Percentiles rank a stretch among this genome's conserved stretches.
These are phyloP conservation scores for Saguinus imperator DNA, from an alignment of 2,113 vertebrate species.

Conservation along the genomic window DNA sequence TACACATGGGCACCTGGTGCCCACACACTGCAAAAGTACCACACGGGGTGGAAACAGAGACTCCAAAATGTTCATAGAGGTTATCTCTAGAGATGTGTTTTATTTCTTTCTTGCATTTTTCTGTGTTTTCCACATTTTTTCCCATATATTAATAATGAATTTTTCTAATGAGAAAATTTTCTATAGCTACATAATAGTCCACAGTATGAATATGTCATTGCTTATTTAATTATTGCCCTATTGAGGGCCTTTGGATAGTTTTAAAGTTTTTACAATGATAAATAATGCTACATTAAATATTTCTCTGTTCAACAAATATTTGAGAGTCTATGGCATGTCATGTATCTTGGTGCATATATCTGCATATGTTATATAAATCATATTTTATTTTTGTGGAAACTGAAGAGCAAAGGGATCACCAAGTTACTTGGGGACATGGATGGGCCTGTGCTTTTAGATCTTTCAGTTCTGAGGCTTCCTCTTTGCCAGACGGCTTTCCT, in stretches of 20 bases:
- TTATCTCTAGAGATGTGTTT: neutral
- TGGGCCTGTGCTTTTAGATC: neutral
- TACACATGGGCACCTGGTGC: neutral
- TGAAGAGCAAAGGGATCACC: neutral
- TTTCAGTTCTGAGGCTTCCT: neutral
- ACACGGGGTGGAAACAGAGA: neutral
- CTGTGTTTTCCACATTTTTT: neutral
- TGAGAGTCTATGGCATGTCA: neutral
- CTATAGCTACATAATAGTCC: neutral
- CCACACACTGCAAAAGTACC: neutral
- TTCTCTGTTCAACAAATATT: neutral
- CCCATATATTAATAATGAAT: neutral
- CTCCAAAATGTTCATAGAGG: neutral
- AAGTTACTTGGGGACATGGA: neutral
- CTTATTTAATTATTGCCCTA: slow-evolving; percentile 14
- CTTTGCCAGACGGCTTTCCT: neutral
- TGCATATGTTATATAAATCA: neutral
- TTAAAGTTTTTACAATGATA: neutral
- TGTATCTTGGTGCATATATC: neutral
- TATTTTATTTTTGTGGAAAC: neutral
- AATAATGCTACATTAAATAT: neutral
- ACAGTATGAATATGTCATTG: neutral
- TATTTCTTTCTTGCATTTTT: slow-evolving; percentile 13
- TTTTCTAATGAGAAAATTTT: neutral
- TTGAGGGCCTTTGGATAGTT: neutral